Evolutionary conservation across 2,113 vertebrate genomes (phyloP).

Genomic region (Speoplatyrhinus poulsoni): DNA sequence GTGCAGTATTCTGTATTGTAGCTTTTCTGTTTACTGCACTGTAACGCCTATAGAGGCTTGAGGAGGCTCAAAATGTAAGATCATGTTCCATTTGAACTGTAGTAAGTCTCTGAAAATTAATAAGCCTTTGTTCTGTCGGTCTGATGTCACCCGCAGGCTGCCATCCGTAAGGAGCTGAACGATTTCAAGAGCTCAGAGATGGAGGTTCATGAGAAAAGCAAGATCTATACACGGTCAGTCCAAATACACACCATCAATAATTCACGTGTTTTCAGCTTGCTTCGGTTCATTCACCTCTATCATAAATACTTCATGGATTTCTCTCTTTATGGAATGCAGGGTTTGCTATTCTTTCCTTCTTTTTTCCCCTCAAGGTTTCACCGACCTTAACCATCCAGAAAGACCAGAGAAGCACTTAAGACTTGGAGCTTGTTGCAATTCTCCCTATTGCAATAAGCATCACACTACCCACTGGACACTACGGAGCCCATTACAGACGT

Average conservation of each 20-base stretch:
- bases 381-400: conserved; percentile 79
- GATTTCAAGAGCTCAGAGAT: conserved; percentile 98
- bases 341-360: not conserved
- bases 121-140: not conserved
- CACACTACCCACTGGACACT: not conserved
- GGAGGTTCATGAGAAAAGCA: conserved; percentile 95
- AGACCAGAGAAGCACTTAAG: conserved; percentile 18
- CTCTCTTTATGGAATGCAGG: not conserved
- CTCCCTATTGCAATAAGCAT: not conserved
- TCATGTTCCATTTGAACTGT: too few relatives aligned
- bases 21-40: too few relatives aligned
- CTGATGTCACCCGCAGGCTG: conserved; percentile 78
- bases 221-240: conserved; percentile 89
- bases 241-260: not conserved
- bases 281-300: conserved; percentile 8
- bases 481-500: not conserved
- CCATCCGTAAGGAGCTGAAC: conserved; percentile 95
- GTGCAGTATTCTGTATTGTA: too few relatives aligned
- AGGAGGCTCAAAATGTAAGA: too few relatives aligned
- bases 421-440: not conserved
- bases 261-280: not conserved
- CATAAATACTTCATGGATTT: conserved; percentile 6
- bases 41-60: too few relatives aligned
- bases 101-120: too few relatives aligned
- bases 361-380: conserved; percentile 81